Evolutionary conservation across 2,888 invertebrate species (phyloP), one percentile per base, ranked within the genome.

Genomic region (Acronicta alni): DNA sequence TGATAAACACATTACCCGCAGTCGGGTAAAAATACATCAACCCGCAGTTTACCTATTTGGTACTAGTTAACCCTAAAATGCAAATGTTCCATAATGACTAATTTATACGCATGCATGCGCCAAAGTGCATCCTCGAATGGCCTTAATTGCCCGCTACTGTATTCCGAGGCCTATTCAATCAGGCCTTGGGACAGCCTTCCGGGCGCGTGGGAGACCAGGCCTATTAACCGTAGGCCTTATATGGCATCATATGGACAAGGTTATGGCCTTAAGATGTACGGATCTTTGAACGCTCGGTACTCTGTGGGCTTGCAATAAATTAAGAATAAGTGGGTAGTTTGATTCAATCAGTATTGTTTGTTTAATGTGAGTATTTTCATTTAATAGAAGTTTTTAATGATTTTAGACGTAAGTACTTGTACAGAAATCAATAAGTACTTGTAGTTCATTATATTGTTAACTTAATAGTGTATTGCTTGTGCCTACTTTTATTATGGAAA

Each of bases 141-240:
- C 42, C 57, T 71, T 77, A 75, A 77, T 78, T 67, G 75, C 35
- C 35, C 35, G 35, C 72, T 70, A 46, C 61, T 58, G 60, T 77
- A 61, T 42, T 57, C 47, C 35, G 41, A 55, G 59, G 62, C 68
- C 68, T 51, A 70, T 76, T 72, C 62, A 78, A 43, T 58, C 55
- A 49, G 61, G 75, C 77, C 81, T 83, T 77, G 72, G 63, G 52
- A 60, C 66, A 62, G 54, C 68, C 77, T 79, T 68, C 66, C 69
- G 68, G 67, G 39, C 57, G 79, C 73, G 83, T 84, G 84, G 83
- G 84, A 82, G 78, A 77, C 76, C 72, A 58, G 81, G 69, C 73
- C 81, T 71, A 83, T 83, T 82, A 83, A 53, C 66, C 44, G 37
- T 72, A 65, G 57, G 32, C 75, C 74, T 49, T 74, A 76, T 79